phyloP scores from a whole-genome alignment of 1,140 invertebrate species.

The Apis laboriosa region DNA sequence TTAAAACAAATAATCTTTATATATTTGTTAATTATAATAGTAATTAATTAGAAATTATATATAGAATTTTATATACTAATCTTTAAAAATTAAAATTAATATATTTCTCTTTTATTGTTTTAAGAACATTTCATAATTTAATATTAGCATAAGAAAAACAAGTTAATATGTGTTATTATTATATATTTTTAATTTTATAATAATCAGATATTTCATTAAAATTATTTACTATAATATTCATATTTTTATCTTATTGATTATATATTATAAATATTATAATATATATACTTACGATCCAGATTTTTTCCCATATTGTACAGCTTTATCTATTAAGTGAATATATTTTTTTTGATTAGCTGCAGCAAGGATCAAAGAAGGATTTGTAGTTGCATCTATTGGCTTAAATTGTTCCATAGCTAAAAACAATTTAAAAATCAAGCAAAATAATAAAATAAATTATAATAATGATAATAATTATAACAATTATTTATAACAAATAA shows the following conservation, averaged over 20 bases:
- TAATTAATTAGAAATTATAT: background rate
- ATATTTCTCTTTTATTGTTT: background rate
- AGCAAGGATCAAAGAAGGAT: conserved; percentile 97
- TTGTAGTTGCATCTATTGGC: conserved; percentile 99
- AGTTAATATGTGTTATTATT: background rate
- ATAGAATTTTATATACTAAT: background rate
- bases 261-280: background rate
- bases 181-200: background rate
- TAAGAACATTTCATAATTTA: background rate
- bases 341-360: conserved; percentile 97
- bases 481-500: background rate
- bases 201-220: background rate
- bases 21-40: background rate
- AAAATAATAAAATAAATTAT: conserved; percentile 22
- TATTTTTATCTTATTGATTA: background rate
- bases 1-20: background rate
- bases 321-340: conserved; percentile 92
- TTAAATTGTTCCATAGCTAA: conserved; percentile 97
- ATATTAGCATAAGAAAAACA: background rate
- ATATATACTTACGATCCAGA: conserved; percentile 83
- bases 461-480: background rate
- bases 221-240: background rate
- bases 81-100: background rate
- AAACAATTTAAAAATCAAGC: conserved; percentile 54
- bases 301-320: conserved; percentile 92